Evolutionary conservation across 1,140 invertebrate species (phyloP), one percentile per base, ranked within the genome.

Genomic region (Cecropterus lyciades): DNA sequence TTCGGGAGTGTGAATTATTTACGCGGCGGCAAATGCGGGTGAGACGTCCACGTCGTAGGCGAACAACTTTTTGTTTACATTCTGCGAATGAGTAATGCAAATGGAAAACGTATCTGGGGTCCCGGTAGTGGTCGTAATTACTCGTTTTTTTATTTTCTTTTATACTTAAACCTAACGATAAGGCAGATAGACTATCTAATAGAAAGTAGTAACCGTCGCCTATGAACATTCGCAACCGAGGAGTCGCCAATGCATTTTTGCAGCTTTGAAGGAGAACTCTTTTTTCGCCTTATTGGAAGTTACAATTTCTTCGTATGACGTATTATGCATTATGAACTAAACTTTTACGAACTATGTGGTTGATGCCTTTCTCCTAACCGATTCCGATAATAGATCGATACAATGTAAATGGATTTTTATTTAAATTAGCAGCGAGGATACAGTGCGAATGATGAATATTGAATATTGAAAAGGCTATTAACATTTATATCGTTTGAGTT

Each of bases 1-100:
- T 62, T 73, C 69, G 71, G 64, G 70, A 74, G 70, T 67, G 74
- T 77, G 76, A 85, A 85, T 85, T 82, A 87, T 89, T 87, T 79
- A 85, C 80, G 80, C 75, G 69, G 69, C 56, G 72, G 64, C 72
- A 75, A 80, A 77, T 75, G 71, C 77, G 79, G 73, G 70, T 70
- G 67, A 60, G 45, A 60, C 60, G 65, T 45, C 66, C 70, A 75
- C 68, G 81, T 82, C 70, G 70, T 68, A 80, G 73, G 72, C 72
- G 68, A 73, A 73, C 68, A 80, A 81, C 79, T 84, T 84, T 80
- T 75, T 79, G 77, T 82, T 80, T 79, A 72, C 66, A 40, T 30
- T 45, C 27, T 37, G 53, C 59, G 60, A 30, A 17, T 65, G 59
- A 69, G 52, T 69, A 49, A 48, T 30, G 30, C 46, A 69, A 48